phyloP scores from a whole-genome alignment of 2,113 vertebrate species.

The Elachura formosa region DNA sequence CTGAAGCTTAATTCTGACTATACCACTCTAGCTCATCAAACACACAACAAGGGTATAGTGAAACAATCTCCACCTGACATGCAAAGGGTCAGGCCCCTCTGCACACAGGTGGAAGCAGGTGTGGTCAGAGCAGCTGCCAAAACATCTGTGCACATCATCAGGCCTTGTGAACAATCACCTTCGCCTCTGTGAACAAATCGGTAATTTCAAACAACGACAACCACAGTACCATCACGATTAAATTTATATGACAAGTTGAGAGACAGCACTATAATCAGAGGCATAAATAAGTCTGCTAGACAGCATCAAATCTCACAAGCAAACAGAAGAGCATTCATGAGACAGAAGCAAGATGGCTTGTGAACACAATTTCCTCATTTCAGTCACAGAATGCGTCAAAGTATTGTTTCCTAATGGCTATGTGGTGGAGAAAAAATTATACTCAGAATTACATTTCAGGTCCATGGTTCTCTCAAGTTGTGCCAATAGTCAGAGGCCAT shows the following conservation, averaged over 20 bases:
- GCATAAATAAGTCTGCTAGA: not conserved
- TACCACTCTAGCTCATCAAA: not conserved
- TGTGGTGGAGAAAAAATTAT: not conserved
- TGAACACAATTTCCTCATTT: not conserved
- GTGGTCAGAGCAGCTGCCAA: not conserved
- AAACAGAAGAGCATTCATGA: not conserved
- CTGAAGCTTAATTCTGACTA: not conserved
- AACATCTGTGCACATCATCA: not conserved
- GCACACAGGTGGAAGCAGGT: not conserved
- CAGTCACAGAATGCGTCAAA: accelerated
- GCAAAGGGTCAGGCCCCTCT: not conserved
- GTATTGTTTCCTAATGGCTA: not conserved
- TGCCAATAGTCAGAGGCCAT: not conserved
- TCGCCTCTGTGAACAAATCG: accelerated
- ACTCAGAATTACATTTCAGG: not conserved
- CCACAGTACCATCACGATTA: not conserved
- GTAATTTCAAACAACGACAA: not conserved
- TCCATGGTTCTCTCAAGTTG: not conserved
- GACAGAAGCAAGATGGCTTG: not conserved
- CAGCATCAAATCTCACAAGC: not conserved
- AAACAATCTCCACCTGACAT: not conserved
- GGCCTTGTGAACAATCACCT: not conserved
- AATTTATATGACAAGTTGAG: not conserved
- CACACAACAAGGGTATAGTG: not conserved
- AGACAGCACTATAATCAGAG: not conserved